Evolutionary conservation across 2,113 vertebrate species (phyloP), one percentile per base, ranked within the genome.

Genomic region (Myotis brandtii): DNA sequence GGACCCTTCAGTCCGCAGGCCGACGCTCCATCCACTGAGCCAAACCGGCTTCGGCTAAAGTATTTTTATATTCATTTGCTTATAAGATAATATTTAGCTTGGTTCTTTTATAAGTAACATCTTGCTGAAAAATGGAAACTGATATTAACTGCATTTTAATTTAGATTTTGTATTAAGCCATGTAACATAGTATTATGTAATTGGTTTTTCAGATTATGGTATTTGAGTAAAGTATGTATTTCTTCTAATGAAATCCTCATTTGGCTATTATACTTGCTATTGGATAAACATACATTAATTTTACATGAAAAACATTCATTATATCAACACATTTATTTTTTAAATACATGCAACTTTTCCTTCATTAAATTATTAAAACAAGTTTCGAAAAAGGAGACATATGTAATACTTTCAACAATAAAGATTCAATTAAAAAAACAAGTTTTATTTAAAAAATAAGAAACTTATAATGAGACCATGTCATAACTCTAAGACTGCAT

Each of bases 131-230:
- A 95, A 56, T 91, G 86, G 96, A 96, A 94, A 86, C 77, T 79
- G 64, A 13, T 86, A 92, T 64, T 95, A 87, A 66, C 54, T 96
- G 20, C 14, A 83, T 95, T 96, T 96, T 93, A 93, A 93, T 91
- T 96, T 96, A 94, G n/a, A 82, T 94, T 96, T 96, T 96, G 20
- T 92, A 83, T 95, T 94, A 96, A 95, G 50, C 40, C 40, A 77
- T 83, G 37, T n/a, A 80, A 89, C 95, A 67, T 83, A 91, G 56
- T 93, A 54, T 86, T 79, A 48, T 56, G 1, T 91, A 86, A 86
- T 62, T 95, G 64, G 20, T 56, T 91, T 96, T 92, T 95, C 50
- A 89, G 59, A 80, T 92, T 87, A 88, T 70, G 84, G 16, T 77
- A 48, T 91, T n/a, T 73, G 69, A 96, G 48, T 91, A 70, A 91